Evolutionary conservation across 2,113 vertebrate species (phyloP), one percentile per base, ranked within the genome.

Genomic region (Anolis carolinensis): DNA sequence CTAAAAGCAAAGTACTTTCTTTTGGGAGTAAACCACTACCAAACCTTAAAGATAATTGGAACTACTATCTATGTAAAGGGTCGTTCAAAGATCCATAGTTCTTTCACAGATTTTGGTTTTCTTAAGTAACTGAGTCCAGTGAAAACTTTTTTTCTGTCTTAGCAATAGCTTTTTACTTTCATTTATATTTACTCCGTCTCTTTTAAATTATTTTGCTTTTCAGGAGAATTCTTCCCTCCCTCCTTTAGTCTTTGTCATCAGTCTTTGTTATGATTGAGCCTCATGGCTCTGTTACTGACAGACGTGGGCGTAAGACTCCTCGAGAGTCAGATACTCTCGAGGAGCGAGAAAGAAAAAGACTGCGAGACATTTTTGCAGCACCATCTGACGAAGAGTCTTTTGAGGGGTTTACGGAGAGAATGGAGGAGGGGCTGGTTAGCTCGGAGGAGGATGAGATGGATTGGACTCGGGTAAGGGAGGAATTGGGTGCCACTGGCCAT

Each of bases 11-110:
- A 85, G 34, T 59, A 59, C 10, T 71, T 79, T 52, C 39, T 32
- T 55, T 52, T 83, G 68, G 71, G 50, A 82, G 68, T 72, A 52
- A 83, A 83, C 71, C n/a, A 80, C 36, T 27, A 18, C 36, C 48
- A 52, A 62, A 80, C 67, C 50, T 86, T n/a, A 72, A n/a, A 44
- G 25, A 59, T 72, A 79, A 85, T 62, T 86, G 84, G 68, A 86
- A 86, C 39, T 25, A 36, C 6, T 27, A 52, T 25, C 70, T 72
- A 62, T 59, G 79, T 79, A 79, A 80, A 86, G 80, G 27, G 70
- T 72, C 36, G 6, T 84, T 76, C 73, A 76, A 84, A 68, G 67
- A 79, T 20, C n/a, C 67, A 72, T 72, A 23, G 9, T 10, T 71
- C 30, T 62, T 36, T 79, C 32, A 80, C 48, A 72, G 34, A 62